Conservation (phyloP, 2,113 vertebrate genomes). For the Copsychus sechellarum region DNA sequence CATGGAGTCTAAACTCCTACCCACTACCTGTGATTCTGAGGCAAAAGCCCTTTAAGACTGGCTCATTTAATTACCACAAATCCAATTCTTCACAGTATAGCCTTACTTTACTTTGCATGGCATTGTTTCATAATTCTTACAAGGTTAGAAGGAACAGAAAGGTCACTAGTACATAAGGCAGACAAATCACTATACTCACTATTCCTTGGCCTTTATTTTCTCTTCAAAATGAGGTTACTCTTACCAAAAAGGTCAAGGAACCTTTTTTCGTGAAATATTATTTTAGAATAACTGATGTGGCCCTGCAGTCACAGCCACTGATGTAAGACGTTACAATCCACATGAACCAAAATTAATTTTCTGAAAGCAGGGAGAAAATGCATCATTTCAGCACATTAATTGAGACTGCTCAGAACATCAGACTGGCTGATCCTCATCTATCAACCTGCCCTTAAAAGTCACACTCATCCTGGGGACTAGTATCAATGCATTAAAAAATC, state of each 20-base stretch:
- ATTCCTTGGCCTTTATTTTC: conserved; percentile 46
- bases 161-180: not conserved
- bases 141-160: conserved; percentile 24
- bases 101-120: not conserved
- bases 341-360: conserved; percentile 38
- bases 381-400: conserved; percentile 26
- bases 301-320: conserved; percentile 47
- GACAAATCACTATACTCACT: conserved; percentile 40
- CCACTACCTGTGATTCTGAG: not conserved
- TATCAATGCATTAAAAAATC: not conserved
- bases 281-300: conserved; percentile 46
- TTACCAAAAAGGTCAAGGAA: conserved; percentile 54
- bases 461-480: not conserved
- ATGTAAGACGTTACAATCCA: conserved; percentile 13
- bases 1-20: not conserved
- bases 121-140: not conserved
- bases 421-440: not conserved
- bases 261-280: conserved; percentile 1
- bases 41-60: not conserved
- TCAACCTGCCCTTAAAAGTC: not conserved
- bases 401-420: not conserved
- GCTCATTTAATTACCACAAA: not conserved
- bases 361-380: conserved; percentile 49
- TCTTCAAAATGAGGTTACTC: conserved; percentile 58
- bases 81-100: not conserved